These are phyloP conservation scores for Himalopsyche tibetana DNA, from an alignment of 2,888 invertebrate species.

Conservation along the genomic window DNA sequence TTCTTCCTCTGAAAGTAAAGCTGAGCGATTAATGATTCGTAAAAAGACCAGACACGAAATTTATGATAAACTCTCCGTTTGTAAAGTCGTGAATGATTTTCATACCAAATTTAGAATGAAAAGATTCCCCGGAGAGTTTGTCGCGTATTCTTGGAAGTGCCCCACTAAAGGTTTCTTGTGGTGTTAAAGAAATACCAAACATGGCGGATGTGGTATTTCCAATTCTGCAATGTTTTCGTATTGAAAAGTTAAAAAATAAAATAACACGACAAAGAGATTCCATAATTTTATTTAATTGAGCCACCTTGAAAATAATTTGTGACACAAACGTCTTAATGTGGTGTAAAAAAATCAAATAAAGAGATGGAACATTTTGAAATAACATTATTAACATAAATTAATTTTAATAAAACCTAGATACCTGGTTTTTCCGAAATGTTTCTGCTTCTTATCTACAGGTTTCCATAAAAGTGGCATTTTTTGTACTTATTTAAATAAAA, in stretches of 20 bases:
- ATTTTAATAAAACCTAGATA: constrained; percentile 22
- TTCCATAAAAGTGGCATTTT: neutral
- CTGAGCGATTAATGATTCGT: no score
- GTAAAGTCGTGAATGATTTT: no score
- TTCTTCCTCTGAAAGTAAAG: no score
- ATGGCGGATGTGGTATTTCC: neutral
- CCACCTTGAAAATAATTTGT: constrained; percentile 34
- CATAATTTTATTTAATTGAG: constrained; percentile 17
- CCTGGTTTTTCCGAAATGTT: neutral
- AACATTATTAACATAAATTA: neutral
- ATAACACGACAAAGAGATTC: neutral
- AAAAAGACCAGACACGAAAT: no score
- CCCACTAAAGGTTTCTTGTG: no score
- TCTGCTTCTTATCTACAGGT: constrained; percentile 17
- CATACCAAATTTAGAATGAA: no score
- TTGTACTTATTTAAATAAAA: neutral
- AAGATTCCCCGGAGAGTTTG: no score
- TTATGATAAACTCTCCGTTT: no score
- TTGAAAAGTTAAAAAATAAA: neutral
- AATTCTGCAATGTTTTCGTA: neutral
- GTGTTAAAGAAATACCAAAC: no score
- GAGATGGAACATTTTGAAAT: constrained; percentile 26
- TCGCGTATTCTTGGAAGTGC: no score
- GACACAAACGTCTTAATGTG: constrained; percentile 28
- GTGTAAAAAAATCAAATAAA: neutral